These are phyloP conservation scores for Calcarius lapponicus DNA, from an alignment of 2,797 vertebrate genomes.

Conservation along the genomic window DNA sequence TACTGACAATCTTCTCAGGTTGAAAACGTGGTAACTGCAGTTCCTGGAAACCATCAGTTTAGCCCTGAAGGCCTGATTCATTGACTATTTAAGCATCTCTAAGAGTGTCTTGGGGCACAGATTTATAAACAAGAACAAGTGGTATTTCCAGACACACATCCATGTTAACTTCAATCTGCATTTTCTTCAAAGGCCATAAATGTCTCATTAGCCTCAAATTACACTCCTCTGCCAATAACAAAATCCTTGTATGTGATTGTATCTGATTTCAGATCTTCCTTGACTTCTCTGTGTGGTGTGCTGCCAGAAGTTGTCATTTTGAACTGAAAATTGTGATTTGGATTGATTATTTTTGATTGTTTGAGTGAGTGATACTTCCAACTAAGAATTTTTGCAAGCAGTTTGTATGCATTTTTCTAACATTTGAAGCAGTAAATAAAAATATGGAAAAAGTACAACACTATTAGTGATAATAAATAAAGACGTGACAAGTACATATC, in stretches of 20 bases:
- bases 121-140: background rate
- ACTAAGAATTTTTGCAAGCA: background rate
- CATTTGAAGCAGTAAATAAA: background rate
- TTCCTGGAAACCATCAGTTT: background rate
- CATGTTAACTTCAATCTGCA: background rate
- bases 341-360: background rate
- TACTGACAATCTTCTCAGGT: background rate
- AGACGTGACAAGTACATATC: background rate
- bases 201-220: background rate
- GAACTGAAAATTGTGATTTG: background rate
- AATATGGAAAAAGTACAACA: background rate
- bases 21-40: background rate
- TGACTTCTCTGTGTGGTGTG: background rate
- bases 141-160: background rate
- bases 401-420: background rate
- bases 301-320: background rate
- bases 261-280: background rate
- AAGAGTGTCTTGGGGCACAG: background rate
- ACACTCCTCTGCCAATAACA: background rate
- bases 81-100: background rate
- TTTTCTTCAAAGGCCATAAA: slow-evolving; percentile 1
- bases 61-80: background rate
- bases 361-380: background rate
- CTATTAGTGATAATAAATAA: background rate
- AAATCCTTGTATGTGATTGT: background rate